Percentiles rank a stretch among this genome's conserved stretches.
phyloP scores from a whole-genome alignment of 2,888 invertebrate genomes.

The Pelosia muscerda region DNA sequence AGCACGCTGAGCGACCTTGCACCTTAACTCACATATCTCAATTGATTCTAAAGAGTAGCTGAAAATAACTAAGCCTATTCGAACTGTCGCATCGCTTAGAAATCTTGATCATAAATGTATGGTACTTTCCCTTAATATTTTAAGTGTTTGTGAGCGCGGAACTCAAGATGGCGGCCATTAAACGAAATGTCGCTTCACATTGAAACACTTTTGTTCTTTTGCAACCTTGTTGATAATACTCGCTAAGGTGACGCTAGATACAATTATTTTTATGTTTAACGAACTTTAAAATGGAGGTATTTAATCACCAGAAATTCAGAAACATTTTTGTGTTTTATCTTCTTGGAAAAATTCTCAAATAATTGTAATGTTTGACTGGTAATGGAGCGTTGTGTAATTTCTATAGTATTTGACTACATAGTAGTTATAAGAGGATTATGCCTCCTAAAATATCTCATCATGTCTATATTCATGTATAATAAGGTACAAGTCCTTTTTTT shows the following conservation, averaged over 20 bases:
- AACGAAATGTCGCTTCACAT: constrained; percentile 62
- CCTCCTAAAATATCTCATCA: too few relatives aligned
- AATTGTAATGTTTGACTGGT: too few relatives aligned
- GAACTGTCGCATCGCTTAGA: constrained; percentile 28
- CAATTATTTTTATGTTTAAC: constrained; percentile 15
- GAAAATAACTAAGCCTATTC: constrained; percentile 20
- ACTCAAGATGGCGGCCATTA: constrained; percentile 65
- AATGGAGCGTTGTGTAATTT: too few relatives aligned
- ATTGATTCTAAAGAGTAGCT: constrained; percentile 10
- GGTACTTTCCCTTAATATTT: constrained; percentile 56
- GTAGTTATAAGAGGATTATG: too few relatives aligned
- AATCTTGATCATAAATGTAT: constrained; percentile 56
- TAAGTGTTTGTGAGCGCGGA: constrained; percentile 59
- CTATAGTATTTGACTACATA: too few relatives aligned
- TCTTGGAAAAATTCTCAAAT: too few relatives aligned
- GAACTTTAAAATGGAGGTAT: background rate
- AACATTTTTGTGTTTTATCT: background rate
- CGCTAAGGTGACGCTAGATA: constrained; percentile 25
- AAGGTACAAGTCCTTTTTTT: too few relatives aligned
- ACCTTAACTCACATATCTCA: background rate
- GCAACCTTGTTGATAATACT: constrained; percentile 37
- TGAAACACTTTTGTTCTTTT: constrained; percentile 56
- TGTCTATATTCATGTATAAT: too few relatives aligned
- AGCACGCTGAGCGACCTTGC: too few relatives aligned
- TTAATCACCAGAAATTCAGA: background rate